Conservation (phyloP, 1,140 invertebrate species). For the Campoletis sonorensis region DNA sequence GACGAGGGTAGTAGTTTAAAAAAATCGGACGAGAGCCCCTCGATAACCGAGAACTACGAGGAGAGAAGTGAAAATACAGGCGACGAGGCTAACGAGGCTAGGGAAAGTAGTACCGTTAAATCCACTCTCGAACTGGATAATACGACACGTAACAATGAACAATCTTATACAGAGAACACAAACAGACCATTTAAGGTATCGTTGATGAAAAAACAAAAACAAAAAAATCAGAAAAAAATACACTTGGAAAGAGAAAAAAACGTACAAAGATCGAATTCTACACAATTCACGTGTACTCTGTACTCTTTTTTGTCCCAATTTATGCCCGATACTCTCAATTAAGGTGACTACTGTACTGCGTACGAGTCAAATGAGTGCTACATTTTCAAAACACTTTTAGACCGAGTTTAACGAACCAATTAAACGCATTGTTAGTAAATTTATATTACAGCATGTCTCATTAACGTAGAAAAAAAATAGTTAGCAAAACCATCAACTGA, state of each 20-base stretch:
- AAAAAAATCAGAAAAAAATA: too few relatives aligned
- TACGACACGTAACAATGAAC: slow-evolving; percentile 46
- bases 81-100: slow-evolving; percentile 37
- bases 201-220: slow-evolving; percentile 30
- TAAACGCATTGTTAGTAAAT: too few relatives aligned
- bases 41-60: slow-evolving; percentile 36
- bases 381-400: too few relatives aligned
- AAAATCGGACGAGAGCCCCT: slow-evolving; percentile 40
- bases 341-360: too few relatives aligned
- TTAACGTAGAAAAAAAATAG: too few relatives aligned
- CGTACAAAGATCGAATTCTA: slow-evolving; percentile 7
- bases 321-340: slow-evolving; percentile 35
- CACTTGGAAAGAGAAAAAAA: not conserved
- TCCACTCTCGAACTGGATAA: slow-evolving; percentile 47
- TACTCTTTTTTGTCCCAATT: slow-evolving; percentile 39
- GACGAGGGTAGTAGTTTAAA: slow-evolving; percentile 44
- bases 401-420: too few relatives aligned
- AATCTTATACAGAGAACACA: slow-evolving; percentile 52
- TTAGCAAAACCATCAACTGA: too few relatives aligned
- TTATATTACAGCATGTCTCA: too few relatives aligned
- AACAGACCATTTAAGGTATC: slow-evolving; percentile 51
- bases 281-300: slow-evolving; percentile 39
- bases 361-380: too few relatives aligned
- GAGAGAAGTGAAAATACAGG: slow-evolving; percentile 30
- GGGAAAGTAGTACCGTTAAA: slow-evolving; percentile 42